Base-by-base conservation (phyloP, 2,797 vertebrate genomes). In the Enteromius paludinosus region DNA sequence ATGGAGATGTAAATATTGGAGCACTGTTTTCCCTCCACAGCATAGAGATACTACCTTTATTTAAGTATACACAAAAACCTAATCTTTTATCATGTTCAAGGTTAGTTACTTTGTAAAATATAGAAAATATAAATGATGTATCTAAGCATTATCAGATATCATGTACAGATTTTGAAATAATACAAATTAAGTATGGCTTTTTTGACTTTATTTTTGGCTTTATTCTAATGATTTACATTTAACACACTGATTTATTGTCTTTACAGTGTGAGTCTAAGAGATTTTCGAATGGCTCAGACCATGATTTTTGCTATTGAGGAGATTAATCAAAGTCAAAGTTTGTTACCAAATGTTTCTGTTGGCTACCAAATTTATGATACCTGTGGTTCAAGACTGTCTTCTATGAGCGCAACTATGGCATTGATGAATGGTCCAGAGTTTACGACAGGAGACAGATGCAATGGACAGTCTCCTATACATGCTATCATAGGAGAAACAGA, bases 241-340 rank as follows among this genome's bases (percentile, higher is more conserved):
- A 70, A 47, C 23, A 18, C 43, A n/a, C 0, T 9, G 33, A 0
- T 23, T 65, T n/a, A 28, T 47, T 49, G 15, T 3, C 52, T 73
- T 30, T 15, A 49, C 77, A 95, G 93, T 75, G 84, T 94, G 28
- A 93, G 94, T 85, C 88, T 93, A 18, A 91, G 93, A 87, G 93
- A 92, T 81, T 92, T 94, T 75, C 90, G 93, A 54, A 91, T 93
- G 88, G 93, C 93, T 6, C 93, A 95, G 83, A 92, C 91, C 0
- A 91, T 95, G 92, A 93, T 93, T n/a, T 95, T 94, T 87, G 92
- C 93, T 61, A 92, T 94, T 33, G 87, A 93, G 49, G 93, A 95
- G 90, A 95, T 95, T 76, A 94, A 95, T 87, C 89, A 79, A 82
- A 92, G 77, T 83, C 80, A 80, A 35, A 66, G 28, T 79, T 83